These are phyloP conservation scores for Stictonetta naevosa DNA, from an alignment of 2,113 vertebrate genomes.

Conservation along the genomic window DNA sequence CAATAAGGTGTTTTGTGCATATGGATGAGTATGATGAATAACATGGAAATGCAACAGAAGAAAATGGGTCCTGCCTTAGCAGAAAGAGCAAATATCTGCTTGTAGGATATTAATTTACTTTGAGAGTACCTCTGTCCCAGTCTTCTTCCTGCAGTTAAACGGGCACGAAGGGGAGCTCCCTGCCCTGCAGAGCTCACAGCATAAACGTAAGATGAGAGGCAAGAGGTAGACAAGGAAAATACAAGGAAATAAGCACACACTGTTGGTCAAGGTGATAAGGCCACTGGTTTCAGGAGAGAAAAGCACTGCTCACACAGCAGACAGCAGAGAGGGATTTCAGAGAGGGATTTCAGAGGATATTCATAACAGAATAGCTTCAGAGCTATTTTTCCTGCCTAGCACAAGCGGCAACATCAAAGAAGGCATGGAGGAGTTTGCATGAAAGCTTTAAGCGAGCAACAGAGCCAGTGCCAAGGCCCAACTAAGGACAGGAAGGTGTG, in stretches of 20 bases:
- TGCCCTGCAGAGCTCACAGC: neutral
- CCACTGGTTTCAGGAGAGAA: neutral
- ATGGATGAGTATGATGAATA: neutral
- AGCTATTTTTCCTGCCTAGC: neutral
- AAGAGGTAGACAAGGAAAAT: neutral
- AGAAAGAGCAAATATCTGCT: neutral
- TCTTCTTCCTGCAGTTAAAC: neutral
- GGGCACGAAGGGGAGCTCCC: accelerated
- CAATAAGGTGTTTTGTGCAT: neutral
- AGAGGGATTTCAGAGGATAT: neutral
- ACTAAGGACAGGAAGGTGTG: neutral
- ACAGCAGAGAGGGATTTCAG: neutral
- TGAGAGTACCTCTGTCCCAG: neutral
- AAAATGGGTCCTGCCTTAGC: neutral
- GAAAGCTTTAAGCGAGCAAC: neutral
- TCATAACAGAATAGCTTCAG: neutral
- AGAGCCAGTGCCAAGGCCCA: accelerated
- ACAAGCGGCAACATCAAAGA: neutral
- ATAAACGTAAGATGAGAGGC: neutral
- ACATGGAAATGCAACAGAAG: accelerated
- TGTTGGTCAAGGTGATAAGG: neutral
- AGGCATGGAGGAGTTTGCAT: neutral
- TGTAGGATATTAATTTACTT: neutral
- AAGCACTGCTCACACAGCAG: neutral
- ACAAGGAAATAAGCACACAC: neutral